Base-by-base conservation (phyloP, 2,113 vertebrate genomes). In the Spea bombifrons region DNA sequence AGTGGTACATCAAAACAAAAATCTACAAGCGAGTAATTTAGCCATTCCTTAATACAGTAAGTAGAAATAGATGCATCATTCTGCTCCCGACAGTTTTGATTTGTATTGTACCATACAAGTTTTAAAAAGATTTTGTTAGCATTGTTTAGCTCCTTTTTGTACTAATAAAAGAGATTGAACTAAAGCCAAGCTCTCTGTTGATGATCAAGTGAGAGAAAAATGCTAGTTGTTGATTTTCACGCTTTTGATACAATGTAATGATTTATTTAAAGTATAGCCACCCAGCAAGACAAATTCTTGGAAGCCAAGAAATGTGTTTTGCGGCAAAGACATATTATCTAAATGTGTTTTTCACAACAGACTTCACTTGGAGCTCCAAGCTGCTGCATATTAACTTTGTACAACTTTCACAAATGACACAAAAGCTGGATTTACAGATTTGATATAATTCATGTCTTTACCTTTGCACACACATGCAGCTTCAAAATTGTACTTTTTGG, bases 31-130 rank as follows among this genome's bases (percentile, higher is more conserved):
- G 87, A 86, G 88, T 91, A 88, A 92, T 92, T 91, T 91, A 91
- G 88, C 86, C 90, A 89, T 90, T 91, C 86, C 86, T 88, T 92
- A 90, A 92, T 92, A 90, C 76, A 83, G 85, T 86, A 90, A 85
- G 88, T 91, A 88, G 85, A 89, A 87, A 90, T 88, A 85, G 88
- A 88, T 84, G 85, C 86, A 85, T 87, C 87, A 0, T 85, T 88
- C 86, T 87, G 90, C 90, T 90, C 90, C 90, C 90, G 86, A 89
- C 86, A 86, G 91, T 84, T 83, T 84, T 83, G 82, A 88, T 86
- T 85, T 87, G 86, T 87, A 81, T 86, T 88, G 85, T 84, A 83
- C 72, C 0, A 75, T 84, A 78, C 81, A 85, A 87, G 88, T 90
- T 83, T 83, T 86, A 83, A 86, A 88, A 87, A 87, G 86, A 89